Conservation (phyloP, 1,140 invertebrate genomes). For the Brachionus asplanchnoidis region DNA sequence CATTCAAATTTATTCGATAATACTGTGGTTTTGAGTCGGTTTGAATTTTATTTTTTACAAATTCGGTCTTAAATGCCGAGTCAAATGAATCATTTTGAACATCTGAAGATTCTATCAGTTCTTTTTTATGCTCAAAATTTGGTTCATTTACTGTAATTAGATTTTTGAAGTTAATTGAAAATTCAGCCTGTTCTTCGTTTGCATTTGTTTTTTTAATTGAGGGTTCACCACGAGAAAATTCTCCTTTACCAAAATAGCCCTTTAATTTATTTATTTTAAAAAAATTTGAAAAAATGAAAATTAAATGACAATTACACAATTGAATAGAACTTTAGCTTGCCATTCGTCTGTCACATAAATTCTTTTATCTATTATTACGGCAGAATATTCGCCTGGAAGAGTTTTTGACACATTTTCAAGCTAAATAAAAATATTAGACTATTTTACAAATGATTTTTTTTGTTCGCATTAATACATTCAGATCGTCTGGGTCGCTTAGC, state of each 20-base stretch:
- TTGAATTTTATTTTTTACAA: background rate
- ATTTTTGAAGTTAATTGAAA: slow-evolving; percentile 16
- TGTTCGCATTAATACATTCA: background rate
- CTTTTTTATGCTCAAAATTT: background rate
- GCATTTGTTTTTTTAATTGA: background rate
- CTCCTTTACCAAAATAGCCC: slow-evolving; percentile 40
- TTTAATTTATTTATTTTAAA: background rate
- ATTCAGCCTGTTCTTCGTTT: background rate
- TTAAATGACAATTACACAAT: background rate
- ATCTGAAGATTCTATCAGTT: background rate
- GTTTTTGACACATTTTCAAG: slow-evolving; percentile 19
- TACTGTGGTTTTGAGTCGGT: background rate
- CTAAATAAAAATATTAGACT: background rate
- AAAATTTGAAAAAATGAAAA: background rate
- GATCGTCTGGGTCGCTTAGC: background rate
- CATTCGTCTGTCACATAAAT: background rate
- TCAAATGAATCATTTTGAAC: background rate
- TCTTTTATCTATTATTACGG: slow-evolving; percentile 17
- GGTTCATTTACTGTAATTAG: background rate
- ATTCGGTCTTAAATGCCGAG: background rate
- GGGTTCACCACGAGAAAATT: slow-evolving; percentile 18
- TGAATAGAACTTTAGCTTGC: slow-evolving; percentile 2
- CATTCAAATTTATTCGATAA: background rate
- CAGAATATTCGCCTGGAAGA: background rate
- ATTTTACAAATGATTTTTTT: background rate